Evolutionary conservation across 2,888 invertebrate genomes (phyloP).

Genomic region (Polyommatus icarus): DNA sequence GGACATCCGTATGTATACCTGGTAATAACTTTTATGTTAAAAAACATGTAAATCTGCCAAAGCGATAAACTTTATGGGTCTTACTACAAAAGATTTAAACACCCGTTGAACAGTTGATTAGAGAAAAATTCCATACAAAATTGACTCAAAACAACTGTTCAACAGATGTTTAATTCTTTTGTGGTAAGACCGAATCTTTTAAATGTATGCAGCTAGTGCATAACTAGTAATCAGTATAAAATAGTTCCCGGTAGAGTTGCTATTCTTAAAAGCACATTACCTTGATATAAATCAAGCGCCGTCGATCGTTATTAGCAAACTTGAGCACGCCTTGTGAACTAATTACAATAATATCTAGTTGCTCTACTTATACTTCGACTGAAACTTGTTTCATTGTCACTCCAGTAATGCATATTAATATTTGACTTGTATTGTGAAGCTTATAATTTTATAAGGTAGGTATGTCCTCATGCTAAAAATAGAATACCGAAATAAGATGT

Average conservation of each 20-base stretch:
- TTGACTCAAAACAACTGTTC: no score
- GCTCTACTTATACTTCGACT: slow-evolving; percentile 13
- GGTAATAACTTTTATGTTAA: no score
- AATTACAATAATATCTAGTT: slow-evolving; percentile 38
- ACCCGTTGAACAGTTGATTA: no score
- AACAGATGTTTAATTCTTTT: no score
- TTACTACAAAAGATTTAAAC: no score
- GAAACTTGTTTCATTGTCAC: slow-evolving; percentile 26
- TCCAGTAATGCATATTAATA: slow-evolving; percentile 20
- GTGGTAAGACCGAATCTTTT: no score
- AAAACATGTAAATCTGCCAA: no score
- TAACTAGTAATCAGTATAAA: slow-evolving; percentile 20
- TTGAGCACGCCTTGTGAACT: slow-evolving; percentile 37
- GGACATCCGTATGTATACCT: no score
- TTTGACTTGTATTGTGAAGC: background rate
- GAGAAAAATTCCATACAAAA: no score
- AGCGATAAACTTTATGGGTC: no score
- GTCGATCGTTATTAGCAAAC: slow-evolving; percentile 39
- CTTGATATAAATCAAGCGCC: slow-evolving; percentile 36
- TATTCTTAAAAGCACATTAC: slow-evolving; percentile 33
- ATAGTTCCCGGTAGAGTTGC: slow-evolving; percentile 20
- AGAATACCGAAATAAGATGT: background rate
- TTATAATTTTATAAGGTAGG: background rate
- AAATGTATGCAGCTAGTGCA: slow-evolving; percentile 4
- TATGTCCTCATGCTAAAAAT: background rate